Evolutionary conservation across 35 echinoderm and acorn worm species (phyloP).

Genomic region (Anneissia japonica): DNA sequence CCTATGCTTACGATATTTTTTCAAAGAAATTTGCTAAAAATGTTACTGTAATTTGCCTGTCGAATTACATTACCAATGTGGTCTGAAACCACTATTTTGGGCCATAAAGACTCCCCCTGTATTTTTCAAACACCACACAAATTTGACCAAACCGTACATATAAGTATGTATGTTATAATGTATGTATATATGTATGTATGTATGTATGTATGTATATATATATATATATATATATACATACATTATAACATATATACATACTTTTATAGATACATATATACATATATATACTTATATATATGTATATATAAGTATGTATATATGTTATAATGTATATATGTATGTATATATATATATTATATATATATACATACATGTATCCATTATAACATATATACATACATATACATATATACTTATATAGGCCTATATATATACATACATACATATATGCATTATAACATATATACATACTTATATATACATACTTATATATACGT

Average conservation of each 20-base stretch:
- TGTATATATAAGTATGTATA: neutral
- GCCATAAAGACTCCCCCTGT: neutral
- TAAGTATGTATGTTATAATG: neutral
- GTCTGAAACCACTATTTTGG: neutral
- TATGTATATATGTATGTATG: neutral
- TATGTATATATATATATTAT: neutral
- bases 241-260: neutral
- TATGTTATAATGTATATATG: neutral
- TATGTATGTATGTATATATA: neutral
- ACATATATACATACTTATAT: neutral
- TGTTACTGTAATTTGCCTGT: neutral
- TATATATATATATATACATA: slow-evolving; percentile 1
- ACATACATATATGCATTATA: neutral
- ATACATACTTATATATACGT: neutral
- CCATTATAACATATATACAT: neutral
- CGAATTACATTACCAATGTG: neutral
- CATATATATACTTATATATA: neutral
- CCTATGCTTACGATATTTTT: no score
- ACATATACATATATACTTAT: neutral
- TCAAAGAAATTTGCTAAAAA: no score
- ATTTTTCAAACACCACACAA: no score
- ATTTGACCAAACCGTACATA: neutral
- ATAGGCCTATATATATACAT: neutral
- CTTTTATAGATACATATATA: neutral
- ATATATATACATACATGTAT: neutral